phyloP scores from a whole-genome alignment of 53 echinoderm and acorn worm genomes.

The Actinopyga echinites region DNA sequence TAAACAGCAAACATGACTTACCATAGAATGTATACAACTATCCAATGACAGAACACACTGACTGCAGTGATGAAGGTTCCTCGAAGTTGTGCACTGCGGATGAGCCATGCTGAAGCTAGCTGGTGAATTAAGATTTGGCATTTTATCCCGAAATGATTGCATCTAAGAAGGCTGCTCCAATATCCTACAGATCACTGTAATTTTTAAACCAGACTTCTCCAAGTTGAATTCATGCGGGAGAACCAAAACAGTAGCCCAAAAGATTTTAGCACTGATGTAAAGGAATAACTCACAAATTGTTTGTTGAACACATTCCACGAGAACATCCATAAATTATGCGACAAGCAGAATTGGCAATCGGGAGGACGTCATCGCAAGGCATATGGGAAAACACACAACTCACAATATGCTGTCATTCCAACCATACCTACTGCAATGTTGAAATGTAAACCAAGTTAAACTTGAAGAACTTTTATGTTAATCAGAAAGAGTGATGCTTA shows the following conservation, averaged over 20 bases:
- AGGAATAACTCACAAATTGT: not conserved
- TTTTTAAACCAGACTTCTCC: no score
- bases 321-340: constrained; percentile 32
- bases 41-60: constrained; percentile 17
- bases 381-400: no score
- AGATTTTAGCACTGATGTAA: no score
- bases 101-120: constrained; percentile 22
- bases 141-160: constrained; percentile 8
- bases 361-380: no score
- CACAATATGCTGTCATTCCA: no score
- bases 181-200: no score
- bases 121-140: constrained; percentile 30
- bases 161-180: not conserved
- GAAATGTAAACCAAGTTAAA: no score
- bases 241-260: no score
- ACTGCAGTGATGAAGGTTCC: not conserved
- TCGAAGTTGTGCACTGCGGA: not conserved
- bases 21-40: constrained; percentile 18
- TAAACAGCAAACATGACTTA: not conserved
- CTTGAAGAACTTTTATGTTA: no score
- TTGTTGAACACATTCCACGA: constrained; percentile 28
- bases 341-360: not conserved
- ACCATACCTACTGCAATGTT: no score
- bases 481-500: no score
- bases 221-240: no score